Evolutionary conservation across 2,797 vertebrate genomes (phyloP), one percentile per base, ranked within the genome.

Genomic region (Thaleichthys pacificus): DNA sequence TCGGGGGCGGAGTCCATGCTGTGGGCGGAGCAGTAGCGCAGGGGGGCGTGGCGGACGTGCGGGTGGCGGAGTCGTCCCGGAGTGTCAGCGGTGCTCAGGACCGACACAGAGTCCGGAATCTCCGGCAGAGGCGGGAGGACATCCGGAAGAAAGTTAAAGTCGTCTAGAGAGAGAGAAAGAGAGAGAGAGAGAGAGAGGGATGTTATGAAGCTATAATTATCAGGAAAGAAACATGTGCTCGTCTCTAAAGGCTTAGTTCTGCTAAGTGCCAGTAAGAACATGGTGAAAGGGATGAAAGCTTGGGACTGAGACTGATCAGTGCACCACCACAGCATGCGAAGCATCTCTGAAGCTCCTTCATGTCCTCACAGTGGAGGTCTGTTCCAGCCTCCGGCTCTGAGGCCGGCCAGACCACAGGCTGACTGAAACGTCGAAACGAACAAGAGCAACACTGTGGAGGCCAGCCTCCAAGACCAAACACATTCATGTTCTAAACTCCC

Each of bases 1-100:
- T 97, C 96, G 0, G 85, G 89, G 0, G 95, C 95, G 68, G 96
- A 90, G 90, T 98, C 97, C 97, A 98, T 99, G 84, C 92, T 93
- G 87, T 77, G 93, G 70, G 86, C 91, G 8, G 93, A 94, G 90
- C 89, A 92, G 86, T 92, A 93, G 79, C 1, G 88, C 57, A 87
- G 87, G 66, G 82, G 80, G 69, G 89, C 12, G 82, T 85, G 86
- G 60, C 78, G 86, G 82, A 87, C 85, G 80, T 89, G 85, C 35
- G 88, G 79, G 86, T 89, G 85, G 70, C 91, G 91, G 72, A 93
- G 85, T 76, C 91, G 93, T 85, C 91, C 91, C 64, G 84, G 79
- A 66, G 89, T 80, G 5, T 88, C 70, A 81, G 88, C 84, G 72
- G 86, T 85, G 85, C 87, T 93, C 91, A 94, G 88, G 80, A 71